A percentile compares a stretch with the other conserved stretches of the same genome.
These are phyloP conservation scores for Mesocricetus auratus DNA, from an alignment of 2,113 vertebrate genomes.

Conservation along the genomic window DNA sequence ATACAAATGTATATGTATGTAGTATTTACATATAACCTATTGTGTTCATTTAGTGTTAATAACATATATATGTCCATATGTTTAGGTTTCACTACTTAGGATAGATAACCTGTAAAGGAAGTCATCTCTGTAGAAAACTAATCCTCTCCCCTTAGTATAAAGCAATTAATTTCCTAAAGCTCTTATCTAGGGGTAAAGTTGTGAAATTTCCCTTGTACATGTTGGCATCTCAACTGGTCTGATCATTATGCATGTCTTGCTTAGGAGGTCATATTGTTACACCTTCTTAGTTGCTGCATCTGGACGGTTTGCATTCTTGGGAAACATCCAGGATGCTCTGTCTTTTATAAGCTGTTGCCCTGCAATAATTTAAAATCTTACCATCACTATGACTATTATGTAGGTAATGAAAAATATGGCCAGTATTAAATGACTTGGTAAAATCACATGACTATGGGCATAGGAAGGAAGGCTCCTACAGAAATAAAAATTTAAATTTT, in stretches of 20 bases:
- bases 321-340: not conserved
- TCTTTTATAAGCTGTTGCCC: not conserved
- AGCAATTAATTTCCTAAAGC: not conserved
- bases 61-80: too few species aligned
- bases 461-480: not conserved
- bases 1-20: not conserved
- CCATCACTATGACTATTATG: not conserved
- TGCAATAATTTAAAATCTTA: not conserved
- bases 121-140: not conserved
- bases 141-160: not conserved
- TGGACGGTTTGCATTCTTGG: not conserved
- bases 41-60: not conserved
- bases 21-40: not conserved
- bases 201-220: not conserved
- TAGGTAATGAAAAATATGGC: not conserved
- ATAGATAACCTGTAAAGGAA: not conserved
- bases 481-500: constrained; percentile 25
- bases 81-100: not conserved
- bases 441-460: not conserved
- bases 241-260: not conserved
- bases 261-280: not conserved
- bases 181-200: not conserved
- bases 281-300: not conserved
- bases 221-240: not conserved
- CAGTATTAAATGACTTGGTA: not conserved